Conservation (phyloP, 2,888 invertebrate species). For the Diplazon laetatorius region DNA sequence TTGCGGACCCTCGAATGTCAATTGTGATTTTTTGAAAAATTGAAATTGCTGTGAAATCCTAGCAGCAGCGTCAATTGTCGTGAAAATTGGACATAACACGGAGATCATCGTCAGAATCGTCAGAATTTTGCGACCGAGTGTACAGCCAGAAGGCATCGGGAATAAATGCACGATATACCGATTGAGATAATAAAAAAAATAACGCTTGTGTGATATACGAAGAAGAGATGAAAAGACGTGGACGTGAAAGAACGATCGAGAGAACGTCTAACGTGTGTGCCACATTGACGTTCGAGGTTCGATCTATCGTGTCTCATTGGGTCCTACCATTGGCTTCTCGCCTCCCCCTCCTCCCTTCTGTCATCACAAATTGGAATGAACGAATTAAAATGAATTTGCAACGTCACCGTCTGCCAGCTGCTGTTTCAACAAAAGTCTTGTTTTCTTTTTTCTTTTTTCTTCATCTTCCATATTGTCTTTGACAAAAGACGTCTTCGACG, state of each 20-base stretch:
- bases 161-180: conserved; percentile 2
- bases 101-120: too few species aligned
- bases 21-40: too few species aligned
- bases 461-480: conserved; percentile 9
- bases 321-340: conserved; percentile 35
- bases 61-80: too few species aligned
- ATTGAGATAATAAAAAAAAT: neutral
- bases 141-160: conserved; percentile 49
- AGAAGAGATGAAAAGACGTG: conserved; percentile 8
- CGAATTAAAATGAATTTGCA: conserved; percentile 57
- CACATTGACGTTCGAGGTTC: conserved; percentile 52
- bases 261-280: neutral
- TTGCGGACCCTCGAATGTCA: too few species aligned
- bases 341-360: neutral
- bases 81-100: too few species aligned
- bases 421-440: neutral
- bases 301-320: conserved; percentile 42
- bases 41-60: too few species aligned
- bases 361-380: conserved; percentile 46
- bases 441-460: too few species aligned
- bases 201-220: neutral
- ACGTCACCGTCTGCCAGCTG: conserved; percentile 52
- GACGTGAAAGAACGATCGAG: conserved; percentile 18
- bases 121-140: conserved; percentile 49
- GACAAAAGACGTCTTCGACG: conserved; percentile 1